Evolutionary conservation across 2,888 invertebrate genomes (phyloP).

Genomic region (Calameuta pallipes): DNA sequence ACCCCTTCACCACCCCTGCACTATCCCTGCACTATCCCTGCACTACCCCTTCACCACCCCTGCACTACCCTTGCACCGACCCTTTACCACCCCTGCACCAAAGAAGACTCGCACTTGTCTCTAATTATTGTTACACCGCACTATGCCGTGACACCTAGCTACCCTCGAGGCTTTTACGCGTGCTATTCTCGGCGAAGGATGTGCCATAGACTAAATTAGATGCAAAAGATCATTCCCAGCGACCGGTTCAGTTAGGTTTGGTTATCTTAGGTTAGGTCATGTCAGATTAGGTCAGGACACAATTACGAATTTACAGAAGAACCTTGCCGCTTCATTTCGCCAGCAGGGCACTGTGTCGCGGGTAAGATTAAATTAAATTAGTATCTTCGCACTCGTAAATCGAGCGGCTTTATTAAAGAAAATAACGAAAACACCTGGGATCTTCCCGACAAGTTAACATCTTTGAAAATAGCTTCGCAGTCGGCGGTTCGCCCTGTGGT

Average conservation of each 20-base stretch:
- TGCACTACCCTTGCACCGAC: too few species aligned
- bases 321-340: not conserved
- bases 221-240: constrained; percentile 22
- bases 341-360: not conserved
- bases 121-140: constrained; percentile 35
- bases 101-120: constrained; percentile 21
- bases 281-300: not conserved
- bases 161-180: constrained; percentile 13
- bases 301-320: not conserved
- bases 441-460: not conserved
- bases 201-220: constrained; percentile 38
- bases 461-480: not conserved
- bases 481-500: not conserved
- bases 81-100: too few species aligned
- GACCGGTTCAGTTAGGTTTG: constrained; percentile 36
- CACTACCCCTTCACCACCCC: not conserved
- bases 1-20: not conserved
- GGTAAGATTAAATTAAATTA: too few species aligned
- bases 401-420: too few species aligned
- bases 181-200: constrained; percentile 30
- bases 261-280: not conserved
- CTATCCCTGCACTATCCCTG: not conserved
- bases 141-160: constrained; percentile 17
- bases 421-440: not conserved
- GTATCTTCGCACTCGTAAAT: not conserved